phyloP scores from a whole-genome alignment of 2,888 invertebrate genomes.

The Sericinus montela region DNA sequence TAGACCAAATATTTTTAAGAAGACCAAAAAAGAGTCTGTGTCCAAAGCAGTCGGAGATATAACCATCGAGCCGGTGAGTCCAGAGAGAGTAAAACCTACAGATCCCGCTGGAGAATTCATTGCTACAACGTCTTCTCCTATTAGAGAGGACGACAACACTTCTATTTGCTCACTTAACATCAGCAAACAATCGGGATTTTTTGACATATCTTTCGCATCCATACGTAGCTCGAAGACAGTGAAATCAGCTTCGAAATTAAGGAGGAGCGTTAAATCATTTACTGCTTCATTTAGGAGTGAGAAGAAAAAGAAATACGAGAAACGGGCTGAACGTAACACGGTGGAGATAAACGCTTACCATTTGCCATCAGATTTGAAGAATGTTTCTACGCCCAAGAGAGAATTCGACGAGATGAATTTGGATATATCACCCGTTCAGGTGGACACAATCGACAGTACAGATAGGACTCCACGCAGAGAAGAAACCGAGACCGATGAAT shows the following conservation, averaged over 20 bases:
- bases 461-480: slow-evolving; percentile 45
- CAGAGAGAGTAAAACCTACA: slow-evolving; percentile 63
- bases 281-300: slow-evolving; percentile 76
- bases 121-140: slow-evolving; percentile 70
- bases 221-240: slow-evolving; percentile 65
- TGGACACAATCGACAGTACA: slow-evolving; percentile 68
- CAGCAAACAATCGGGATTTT: slow-evolving; percentile 73
- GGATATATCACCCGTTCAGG: slow-evolving; percentile 69
- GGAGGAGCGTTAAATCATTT: slow-evolving; percentile 72
- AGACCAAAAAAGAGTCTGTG: slow-evolving; percentile 62
- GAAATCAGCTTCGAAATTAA: slow-evolving; percentile 69
- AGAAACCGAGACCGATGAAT: slow-evolving; percentile 48
- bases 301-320: slow-evolving; percentile 74
- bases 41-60: slow-evolving; percentile 64
- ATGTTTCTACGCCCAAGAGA: slow-evolving; percentile 60
- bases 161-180: slow-evolving; percentile 71
- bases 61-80: slow-evolving; percentile 62
- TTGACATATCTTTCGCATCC: slow-evolving; percentile 72
- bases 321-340: slow-evolving; percentile 59
- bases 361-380: slow-evolving; percentile 48
- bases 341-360: slow-evolving; percentile 63
- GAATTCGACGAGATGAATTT: slow-evolving; percentile 60
- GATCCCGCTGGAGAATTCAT: slow-evolving; percentile 66
- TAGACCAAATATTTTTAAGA: slow-evolving; percentile 70
- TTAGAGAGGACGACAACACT: slow-evolving; percentile 66